Conservation (phyloP, 1,140 invertebrate genomes). For the Anagrus nilaparvatae region DNA sequence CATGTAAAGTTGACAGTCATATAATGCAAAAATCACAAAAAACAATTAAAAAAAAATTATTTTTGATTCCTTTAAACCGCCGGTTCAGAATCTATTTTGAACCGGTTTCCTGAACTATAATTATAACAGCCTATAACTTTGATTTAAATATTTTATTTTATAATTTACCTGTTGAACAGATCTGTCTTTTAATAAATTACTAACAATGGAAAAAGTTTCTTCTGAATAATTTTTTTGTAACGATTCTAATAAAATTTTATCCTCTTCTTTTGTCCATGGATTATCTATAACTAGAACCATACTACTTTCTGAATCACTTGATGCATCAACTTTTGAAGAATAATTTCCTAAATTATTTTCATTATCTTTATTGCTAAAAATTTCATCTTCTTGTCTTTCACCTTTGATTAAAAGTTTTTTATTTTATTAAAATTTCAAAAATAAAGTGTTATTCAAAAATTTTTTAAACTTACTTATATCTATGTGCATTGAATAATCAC, state of each 20-base stretch:
- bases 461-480: too few relatives aligned
- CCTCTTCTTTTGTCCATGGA: constrained; percentile 38
- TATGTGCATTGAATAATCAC: too few relatives aligned
- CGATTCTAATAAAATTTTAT: constrained; percentile 33
- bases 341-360: constrained; percentile 10
- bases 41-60: too few relatives aligned
- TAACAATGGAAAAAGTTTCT: constrained; percentile 28
- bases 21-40: too few relatives aligned
- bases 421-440: too few relatives aligned
- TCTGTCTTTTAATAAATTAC: constrained; percentile 28
- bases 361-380: too few relatives aligned
- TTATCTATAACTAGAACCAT: constrained; percentile 15
- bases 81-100: background rate
- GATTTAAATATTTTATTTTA: too few relatives aligned
- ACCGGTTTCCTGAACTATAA: background rate
- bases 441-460: too few relatives aligned
- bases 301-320: constrained; percentile 18
- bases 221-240: constrained; percentile 38
- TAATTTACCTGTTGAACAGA: constrained; percentile 32
- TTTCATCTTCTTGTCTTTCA: too few relatives aligned
- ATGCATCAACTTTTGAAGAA: constrained; percentile 22
- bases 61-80: too few relatives aligned
- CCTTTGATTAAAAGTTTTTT: too few relatives aligned
- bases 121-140: background rate
- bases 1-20: too few relatives aligned